A percentile compares a stretch with the other conserved stretches of the same genome.
phyloP scores from a whole-genome alignment of 2,113 vertebrate genomes.

The Hippocampus comes region DNA sequence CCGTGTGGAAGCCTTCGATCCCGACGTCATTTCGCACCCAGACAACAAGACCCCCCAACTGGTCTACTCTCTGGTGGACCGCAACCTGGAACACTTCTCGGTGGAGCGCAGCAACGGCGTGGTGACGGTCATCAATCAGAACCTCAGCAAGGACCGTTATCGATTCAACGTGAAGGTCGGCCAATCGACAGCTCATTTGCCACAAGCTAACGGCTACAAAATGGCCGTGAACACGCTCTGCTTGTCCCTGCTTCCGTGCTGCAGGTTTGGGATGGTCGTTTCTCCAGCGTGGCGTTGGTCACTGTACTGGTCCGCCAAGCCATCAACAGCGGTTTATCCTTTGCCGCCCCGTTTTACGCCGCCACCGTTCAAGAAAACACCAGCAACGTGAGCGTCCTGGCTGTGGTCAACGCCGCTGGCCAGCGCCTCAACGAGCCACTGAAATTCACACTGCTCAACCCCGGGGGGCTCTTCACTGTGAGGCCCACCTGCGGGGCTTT shows the following conservation, averaged over 20 bases:
- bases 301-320: conserved; percentile 86
- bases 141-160: conserved; percentile 86
- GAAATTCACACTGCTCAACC: conserved; percentile 87
- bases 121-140: conserved; percentile 83
- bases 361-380: conserved; percentile 85
- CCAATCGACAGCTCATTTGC: neutral
- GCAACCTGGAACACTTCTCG: conserved; percentile 78
- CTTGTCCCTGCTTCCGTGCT: neutral
- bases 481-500: conserved; percentile 88
- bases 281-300: conserved; percentile 81
- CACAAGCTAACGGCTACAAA: neutral
- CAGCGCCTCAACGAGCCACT: conserved; percentile 91
- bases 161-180: conserved; percentile 79
- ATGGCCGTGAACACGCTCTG: neutral
- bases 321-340: conserved; percentile 87
- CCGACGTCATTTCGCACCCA: conserved; percentile 78
- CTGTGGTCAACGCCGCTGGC: conserved; percentile 85
- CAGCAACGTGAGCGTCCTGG: conserved; percentile 78
- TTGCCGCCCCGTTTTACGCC: conserved; percentile 81
- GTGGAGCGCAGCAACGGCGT: conserved; percentile 83
- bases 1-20: conserved; percentile 84
- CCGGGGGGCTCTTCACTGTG: conserved; percentile 86
- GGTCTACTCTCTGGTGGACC: conserved; percentile 83
- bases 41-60: conserved; percentile 77
- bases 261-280: conserved; percentile 88